Conservation (phyloP, 2,888 invertebrate species). For the Deilephila porcellus region DNA sequence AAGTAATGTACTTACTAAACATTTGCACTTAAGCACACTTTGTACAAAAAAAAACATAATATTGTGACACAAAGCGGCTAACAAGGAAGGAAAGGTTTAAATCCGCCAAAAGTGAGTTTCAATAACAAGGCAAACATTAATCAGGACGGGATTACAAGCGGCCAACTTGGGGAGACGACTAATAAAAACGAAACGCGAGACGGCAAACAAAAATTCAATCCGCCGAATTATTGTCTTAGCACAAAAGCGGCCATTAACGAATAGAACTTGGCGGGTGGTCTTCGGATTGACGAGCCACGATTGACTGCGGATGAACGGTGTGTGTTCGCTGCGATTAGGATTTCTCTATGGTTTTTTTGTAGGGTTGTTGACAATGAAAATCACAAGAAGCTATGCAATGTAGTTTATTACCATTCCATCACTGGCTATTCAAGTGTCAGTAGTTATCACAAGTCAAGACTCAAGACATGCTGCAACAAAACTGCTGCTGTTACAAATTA, state of each 20-base stretch:
- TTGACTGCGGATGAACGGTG: conserved; percentile 20
- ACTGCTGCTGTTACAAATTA: too few species aligned
- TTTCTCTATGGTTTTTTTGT: background rate
- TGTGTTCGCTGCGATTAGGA: background rate
- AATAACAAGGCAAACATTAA: conserved; percentile 66
- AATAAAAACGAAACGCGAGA: conserved; percentile 62
- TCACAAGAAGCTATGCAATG: too few species aligned
- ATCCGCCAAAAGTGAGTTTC: conserved; percentile 34
- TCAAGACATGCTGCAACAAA: too few species aligned
- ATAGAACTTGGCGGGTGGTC: conserved; percentile 71
- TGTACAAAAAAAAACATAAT: background rate
- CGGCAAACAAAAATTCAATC: conserved; percentile 74
- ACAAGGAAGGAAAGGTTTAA: conserved; percentile 18
- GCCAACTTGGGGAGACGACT: conserved; percentile 52
- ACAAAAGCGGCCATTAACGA: conserved; percentile 77
- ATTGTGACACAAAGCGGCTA: conserved; percentile 4
- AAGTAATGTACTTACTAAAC: too few species aligned
- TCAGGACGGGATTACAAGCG: conserved; percentile 64
- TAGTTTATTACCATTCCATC: too few species aligned
- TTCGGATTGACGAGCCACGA: conserved; percentile 32
- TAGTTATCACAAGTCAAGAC: too few species aligned
- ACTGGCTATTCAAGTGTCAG: too few species aligned
- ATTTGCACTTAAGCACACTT: background rate
- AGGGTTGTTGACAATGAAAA: too few species aligned
- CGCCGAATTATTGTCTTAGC: conserved; percentile 58